Evolutionary conservation across 2,797 vertebrate genomes (phyloP).

Genomic region (Channallabes apus): DNA sequence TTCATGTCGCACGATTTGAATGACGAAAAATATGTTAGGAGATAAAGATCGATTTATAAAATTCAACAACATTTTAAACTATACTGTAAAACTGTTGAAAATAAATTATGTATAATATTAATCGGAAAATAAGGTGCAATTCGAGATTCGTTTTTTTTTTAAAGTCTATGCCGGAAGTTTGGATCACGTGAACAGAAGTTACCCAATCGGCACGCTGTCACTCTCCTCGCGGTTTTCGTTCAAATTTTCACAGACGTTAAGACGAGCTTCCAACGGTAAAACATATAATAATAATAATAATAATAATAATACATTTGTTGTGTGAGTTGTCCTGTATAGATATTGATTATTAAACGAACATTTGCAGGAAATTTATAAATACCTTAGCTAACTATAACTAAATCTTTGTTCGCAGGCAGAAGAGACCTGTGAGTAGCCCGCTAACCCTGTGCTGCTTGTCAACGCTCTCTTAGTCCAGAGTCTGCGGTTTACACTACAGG

Average conservation of each 20-base stretch:
- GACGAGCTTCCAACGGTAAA: background rate
- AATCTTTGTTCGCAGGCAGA: background rate
- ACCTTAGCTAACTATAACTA: background rate
- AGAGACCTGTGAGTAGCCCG: background rate
- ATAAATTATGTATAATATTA: background rate
- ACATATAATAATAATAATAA: no score
- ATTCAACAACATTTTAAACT: no score
- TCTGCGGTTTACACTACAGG: background rate
- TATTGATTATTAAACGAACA: background rate
- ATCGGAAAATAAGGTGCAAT: background rate
- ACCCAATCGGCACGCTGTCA: conserved; percentile 66
- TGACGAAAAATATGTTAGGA: background rate
- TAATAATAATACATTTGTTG: no score
- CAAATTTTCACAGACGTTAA: conserved; percentile 61
- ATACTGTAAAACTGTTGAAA: background rate
- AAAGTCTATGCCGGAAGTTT: background rate
- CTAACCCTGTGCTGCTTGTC: no score
- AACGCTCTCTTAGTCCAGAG: background rate
- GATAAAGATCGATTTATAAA: background rate
- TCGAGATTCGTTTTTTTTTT: background rate
- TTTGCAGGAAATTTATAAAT: background rate
- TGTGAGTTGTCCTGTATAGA: background rate
- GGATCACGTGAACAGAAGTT: conserved; percentile 34
- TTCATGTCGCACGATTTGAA: background rate
- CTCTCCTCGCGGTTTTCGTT: conserved; percentile 67